phyloP scores from a whole-genome alignment of 2,888 invertebrate species.

The Abrostola triplasia region DNA sequence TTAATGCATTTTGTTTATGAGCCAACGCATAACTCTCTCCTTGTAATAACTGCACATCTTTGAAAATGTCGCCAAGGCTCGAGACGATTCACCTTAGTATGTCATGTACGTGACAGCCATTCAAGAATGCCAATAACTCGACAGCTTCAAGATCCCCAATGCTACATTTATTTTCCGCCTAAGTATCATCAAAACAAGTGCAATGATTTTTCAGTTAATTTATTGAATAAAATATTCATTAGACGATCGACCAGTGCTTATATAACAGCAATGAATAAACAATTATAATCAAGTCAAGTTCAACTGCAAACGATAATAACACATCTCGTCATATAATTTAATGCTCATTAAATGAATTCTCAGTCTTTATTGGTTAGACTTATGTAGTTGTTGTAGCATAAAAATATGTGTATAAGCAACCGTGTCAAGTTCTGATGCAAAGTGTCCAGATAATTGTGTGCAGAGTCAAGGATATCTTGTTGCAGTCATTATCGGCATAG shows the following conservation, averaged over 20 bases:
- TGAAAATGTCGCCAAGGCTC: slow-evolving; percentile 30
- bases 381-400: slow-evolving; percentile 58
- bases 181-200: neutral
- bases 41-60: slow-evolving; percentile 28
- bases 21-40: slow-evolving; percentile 16
- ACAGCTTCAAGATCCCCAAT: slow-evolving; percentile 33
- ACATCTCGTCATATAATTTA: slow-evolving; percentile 74
- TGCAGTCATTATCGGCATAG: slow-evolving; percentile 68
- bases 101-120: slow-evolving; percentile 44
- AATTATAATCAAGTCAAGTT: slow-evolving; percentile 76
- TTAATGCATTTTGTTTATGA: slow-evolving; percentile 26
- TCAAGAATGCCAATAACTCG: slow-evolving; percentile 32
- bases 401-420: slow-evolving; percentile 62
- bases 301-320: slow-evolving; percentile 77
- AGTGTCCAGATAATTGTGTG: slow-evolving; percentile 84
- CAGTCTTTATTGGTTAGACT: slow-evolving; percentile 58
- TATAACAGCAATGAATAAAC: slow-evolving; percentile 49
- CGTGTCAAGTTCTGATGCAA: slow-evolving; percentile 81
- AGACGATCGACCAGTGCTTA: slow-evolving; percentile 19
- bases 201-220: slow-evolving; percentile 12
- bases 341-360: slow-evolving; percentile 78
- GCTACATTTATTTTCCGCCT: slow-evolving; percentile 8
- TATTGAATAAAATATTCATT: slow-evolving; percentile 14
- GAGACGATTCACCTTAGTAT: slow-evolving; percentile 39
- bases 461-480: slow-evolving; percentile 84